These are phyloP conservation scores for Euura lappo DNA, from an alignment of 1,140 invertebrate species.

Conservation along the genomic window DNA sequence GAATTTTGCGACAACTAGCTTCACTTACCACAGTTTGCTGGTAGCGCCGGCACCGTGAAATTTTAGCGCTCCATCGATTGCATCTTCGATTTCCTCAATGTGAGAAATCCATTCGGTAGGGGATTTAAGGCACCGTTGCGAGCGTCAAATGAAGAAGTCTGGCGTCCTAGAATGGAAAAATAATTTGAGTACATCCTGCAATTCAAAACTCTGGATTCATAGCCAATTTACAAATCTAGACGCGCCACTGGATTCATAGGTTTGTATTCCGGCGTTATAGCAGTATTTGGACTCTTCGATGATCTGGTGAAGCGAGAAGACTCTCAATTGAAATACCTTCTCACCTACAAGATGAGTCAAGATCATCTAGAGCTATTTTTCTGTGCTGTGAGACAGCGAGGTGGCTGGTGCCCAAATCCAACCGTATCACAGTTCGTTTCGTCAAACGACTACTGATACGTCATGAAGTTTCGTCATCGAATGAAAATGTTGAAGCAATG, in stretches of 20 bases:
- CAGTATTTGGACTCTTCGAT: conserved; percentile 6
- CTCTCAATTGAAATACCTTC: conserved; percentile 14
- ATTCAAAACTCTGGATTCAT: neutral
- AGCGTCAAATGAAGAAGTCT: neutral
- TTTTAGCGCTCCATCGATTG: neutral
- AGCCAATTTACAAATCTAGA: neutral
- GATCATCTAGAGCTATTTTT: no score
- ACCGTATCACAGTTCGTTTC: conserved; percentile 17
- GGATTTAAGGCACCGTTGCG: conserved; percentile 10
- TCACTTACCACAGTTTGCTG: neutral
- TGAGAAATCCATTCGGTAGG: conserved; percentile 9
- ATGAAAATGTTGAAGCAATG: neutral
- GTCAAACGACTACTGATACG: conserved; percentile 19
- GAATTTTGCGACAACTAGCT: neutral
- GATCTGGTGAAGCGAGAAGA: neutral
- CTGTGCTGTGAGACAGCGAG: no score
- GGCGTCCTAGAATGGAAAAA: neutral
- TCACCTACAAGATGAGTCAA: conserved; percentile 6
- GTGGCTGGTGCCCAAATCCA: no score
- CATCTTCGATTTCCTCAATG: conserved; percentile 19
- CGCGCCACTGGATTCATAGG: conserved; percentile 11
- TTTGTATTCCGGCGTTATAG: conserved; percentile 9
- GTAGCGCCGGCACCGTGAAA: neutral
- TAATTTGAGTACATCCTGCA: neutral
- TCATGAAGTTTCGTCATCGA: neutral